Evolutionary conservation across 2,797 vertebrate genomes (phyloP).

Genomic region (Esox masquinongy): DNA sequence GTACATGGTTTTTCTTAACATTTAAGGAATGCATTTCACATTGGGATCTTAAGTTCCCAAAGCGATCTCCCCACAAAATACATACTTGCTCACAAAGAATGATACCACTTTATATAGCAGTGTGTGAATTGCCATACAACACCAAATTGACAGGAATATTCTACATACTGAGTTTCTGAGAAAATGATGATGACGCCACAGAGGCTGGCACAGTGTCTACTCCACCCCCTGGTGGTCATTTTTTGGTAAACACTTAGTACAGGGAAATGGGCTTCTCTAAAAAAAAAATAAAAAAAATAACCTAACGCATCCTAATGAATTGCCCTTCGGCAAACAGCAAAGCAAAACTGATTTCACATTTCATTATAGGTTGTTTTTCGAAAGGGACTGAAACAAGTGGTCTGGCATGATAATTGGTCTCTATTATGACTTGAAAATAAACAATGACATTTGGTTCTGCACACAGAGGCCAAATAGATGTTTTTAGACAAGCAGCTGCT

Average conservation of each 20-base stretch:
- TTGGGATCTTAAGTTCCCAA: background rate
- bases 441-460: conserved; percentile 19
- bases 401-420: conserved; percentile 36
- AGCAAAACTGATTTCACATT: conserved; percentile 45
- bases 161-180: background rate
- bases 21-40: background rate
- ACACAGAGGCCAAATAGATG: conserved; percentile 17
- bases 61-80: background rate
- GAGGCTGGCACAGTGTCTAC: conserved; percentile 33
- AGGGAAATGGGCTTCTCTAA: conserved; percentile 6
- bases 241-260: conserved; percentile 12
- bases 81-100: background rate
- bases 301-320: conserved; percentile 16
- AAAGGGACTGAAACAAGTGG: conserved; percentile 28
- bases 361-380: conserved; percentile 41
- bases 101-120: background rate
- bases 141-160: background rate
- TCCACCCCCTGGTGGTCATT: conserved; percentile 45
- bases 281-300: background rate
- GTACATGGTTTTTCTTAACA: background rate
- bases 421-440: conserved; percentile 37
- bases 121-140: background rate
- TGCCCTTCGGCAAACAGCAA: conserved; percentile 46
- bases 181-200: background rate
- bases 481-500: conserved; percentile 33